A percentile compares a stretch with the other conserved stretches of the same genome.
Conservation (phyloP, 2,113 vertebrate species). For the Istiophorus platypterus region DNA sequence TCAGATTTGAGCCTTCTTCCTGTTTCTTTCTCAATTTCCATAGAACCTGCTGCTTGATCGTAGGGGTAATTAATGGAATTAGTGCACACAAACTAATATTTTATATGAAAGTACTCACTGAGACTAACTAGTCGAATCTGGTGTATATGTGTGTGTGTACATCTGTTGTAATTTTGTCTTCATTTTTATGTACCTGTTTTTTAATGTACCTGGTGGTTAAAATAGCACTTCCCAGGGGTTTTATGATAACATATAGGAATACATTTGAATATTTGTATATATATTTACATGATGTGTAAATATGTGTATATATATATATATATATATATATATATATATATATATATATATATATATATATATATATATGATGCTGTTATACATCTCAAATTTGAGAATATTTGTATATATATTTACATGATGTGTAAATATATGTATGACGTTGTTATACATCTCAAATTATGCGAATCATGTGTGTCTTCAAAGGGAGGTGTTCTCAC, state of each 20-base stretch:
- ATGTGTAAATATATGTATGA: no score
- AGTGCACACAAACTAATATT: slow-evolving; percentile 33
- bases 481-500: slow-evolving; percentile 3
- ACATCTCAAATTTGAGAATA: no score
- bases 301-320: no score
- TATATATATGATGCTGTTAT: no score
- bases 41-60: slow-evolving; percentile 20
- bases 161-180: neutral
- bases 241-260: neutral
- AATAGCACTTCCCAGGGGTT: neutral
- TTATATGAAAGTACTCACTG: slow-evolving; percentile 17
- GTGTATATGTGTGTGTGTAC: neutral
- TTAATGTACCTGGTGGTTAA: neutral
- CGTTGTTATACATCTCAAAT: neutral
- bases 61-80: slow-evolving; percentile 43
- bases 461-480: neutral
- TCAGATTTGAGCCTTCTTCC: neutral
- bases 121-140: slow-evolving; percentile 1
- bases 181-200: neutral
- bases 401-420: no score
- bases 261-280: neutral
- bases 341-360: no score
- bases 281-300: no score
- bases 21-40: slow-evolving; percentile 28
- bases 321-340: no score